A percentile compares a stretch with the other conserved stretches of the same genome.
Conservation (phyloP, 2,113 vertebrate species). For the Petrocephalus microphthalmus region DNA sequence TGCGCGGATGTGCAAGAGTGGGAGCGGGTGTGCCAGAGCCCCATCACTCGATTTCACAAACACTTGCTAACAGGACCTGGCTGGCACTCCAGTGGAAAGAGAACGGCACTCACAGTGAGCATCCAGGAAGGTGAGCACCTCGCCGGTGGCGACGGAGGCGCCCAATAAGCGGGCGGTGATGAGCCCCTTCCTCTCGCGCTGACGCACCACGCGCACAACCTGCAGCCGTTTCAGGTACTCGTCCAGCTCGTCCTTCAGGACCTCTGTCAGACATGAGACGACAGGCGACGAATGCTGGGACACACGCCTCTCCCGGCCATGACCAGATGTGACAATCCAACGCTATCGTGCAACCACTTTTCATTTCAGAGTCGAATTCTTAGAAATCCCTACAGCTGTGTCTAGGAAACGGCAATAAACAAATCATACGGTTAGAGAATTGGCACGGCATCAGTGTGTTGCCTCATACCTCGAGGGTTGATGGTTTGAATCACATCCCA, state of each 20-base stretch:
- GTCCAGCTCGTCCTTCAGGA: slow-evolving; percentile 78
- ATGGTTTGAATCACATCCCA: neutral
- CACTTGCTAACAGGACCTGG: neutral
- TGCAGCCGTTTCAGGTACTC: slow-evolving; percentile 79
- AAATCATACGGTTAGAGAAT: neutral
- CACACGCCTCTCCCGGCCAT: neutral
- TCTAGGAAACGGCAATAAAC: neutral
- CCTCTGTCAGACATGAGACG: slow-evolving; percentile 59
- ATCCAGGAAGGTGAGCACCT: slow-evolving; percentile 62
- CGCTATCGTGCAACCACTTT: neutral
- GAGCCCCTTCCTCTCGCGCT: slow-evolving; percentile 87
- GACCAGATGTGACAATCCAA: neutral
- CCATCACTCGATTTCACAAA: neutral
- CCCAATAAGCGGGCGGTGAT: slow-evolving; percentile 90
- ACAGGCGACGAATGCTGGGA: neutral
- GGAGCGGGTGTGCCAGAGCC: neutral
- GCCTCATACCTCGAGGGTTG: neutral
- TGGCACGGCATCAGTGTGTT: neutral
- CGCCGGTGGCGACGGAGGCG: slow-evolving; percentile 81
- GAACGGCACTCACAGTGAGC: slow-evolving; percentile 77
- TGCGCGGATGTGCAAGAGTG: neutral
- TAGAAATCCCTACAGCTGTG: neutral
- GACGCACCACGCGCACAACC: slow-evolving; percentile 84
- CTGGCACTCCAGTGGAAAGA: neutral
- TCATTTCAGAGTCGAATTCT: neutral